phyloP scores from a whole-genome alignment of 2,797 vertebrate genomes.

The Rachycentron canadum region DNA sequence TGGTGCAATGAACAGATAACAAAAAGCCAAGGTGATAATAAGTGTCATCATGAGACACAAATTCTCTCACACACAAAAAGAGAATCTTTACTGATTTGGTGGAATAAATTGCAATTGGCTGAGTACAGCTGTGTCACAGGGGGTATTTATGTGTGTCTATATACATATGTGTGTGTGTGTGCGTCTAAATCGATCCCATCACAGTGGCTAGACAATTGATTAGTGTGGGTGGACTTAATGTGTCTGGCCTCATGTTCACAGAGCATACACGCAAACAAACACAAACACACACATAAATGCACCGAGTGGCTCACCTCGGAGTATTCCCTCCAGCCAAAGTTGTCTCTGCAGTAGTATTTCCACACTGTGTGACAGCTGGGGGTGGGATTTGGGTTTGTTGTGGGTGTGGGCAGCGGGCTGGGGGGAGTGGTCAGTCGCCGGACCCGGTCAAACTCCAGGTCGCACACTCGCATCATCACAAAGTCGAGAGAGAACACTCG shows the following conservation, averaged over 20 bases:
- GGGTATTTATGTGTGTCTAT: constrained; percentile 5
- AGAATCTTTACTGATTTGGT: constrained; percentile 56
- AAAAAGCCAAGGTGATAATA: constrained; percentile 12
- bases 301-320: constrained; percentile 89
- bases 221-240: constrained; percentile 50
- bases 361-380: constrained; percentile 93
- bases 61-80: background rate
- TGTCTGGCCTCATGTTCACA: constrained; percentile 44
- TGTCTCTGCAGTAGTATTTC: constrained; percentile 99
- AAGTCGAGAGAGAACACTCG: constrained; percentile 94
- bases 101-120: constrained; percentile 62
- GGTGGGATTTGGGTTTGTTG: constrained; percentile 81
- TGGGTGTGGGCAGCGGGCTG: constrained; percentile 70
- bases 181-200: constrained; percentile 55
- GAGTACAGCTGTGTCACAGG: constrained; percentile 42
- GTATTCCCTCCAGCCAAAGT: constrained; percentile 99
- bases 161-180: background rate
- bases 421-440: constrained; percentile 92
- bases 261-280: constrained; percentile 16
- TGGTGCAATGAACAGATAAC: constrained; percentile 10
- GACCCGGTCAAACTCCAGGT: constrained; percentile 94
- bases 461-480: constrained; percentile 91
- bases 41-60: constrained; percentile 16
- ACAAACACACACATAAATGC: background rate
- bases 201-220: constrained; percentile 48